These are phyloP conservation scores for Keiferia lycopersicella DNA, from an alignment of 2,888 invertebrate species.

Conservation along the genomic window DNA sequence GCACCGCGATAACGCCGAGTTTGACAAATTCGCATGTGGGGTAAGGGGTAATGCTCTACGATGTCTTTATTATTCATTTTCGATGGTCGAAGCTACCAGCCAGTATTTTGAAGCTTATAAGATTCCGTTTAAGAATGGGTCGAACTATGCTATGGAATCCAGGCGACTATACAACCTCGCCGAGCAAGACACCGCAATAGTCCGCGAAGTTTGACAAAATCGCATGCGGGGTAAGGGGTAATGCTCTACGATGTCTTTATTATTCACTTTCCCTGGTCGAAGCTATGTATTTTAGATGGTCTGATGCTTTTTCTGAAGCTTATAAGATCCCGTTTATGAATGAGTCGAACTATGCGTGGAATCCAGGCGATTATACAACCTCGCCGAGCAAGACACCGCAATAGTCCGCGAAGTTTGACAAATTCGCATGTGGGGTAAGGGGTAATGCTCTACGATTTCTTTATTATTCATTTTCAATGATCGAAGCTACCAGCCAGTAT, in stretches of 20 bases:
- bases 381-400: background rate
- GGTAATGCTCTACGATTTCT: conserved; percentile 41
- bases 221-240: background rate
- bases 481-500: too few relatives aligned
- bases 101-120: too few relatives aligned
- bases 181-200: background rate
- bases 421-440: conserved; percentile 34
- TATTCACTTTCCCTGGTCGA: conserved; percentile 4
- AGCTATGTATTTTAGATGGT: too few relatives aligned
- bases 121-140: too few relatives aligned
- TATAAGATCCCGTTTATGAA: too few relatives aligned
- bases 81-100: too few relatives aligned
- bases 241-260: conserved; percentile 37
- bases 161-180: background rate
- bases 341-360: too few relatives aligned
- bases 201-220: conserved; percentile 59
- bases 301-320: too few relatives aligned
- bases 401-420: conserved; percentile 55
- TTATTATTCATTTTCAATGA: conserved; percentile 13
- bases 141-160: conserved; percentile 31
- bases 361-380: too few relatives aligned
- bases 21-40: conserved; percentile 50
- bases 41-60: conserved; percentile 27
- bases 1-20: conserved; percentile 39
- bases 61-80: conserved; percentile 35